Conservation (phyloP, 1,140 invertebrate genomes). For the Homarus americanus region DNA sequence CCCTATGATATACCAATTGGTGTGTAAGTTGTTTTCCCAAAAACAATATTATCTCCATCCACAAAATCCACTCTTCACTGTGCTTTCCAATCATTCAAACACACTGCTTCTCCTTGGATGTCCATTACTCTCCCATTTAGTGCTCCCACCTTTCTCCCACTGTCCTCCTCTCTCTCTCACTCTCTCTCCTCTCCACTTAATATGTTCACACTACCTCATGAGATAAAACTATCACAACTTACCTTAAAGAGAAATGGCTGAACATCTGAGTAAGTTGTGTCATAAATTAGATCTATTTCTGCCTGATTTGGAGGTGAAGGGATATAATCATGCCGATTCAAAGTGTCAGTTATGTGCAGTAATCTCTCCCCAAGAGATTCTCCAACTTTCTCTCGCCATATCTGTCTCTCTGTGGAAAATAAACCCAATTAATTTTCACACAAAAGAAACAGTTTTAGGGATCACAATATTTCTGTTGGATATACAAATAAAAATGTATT, state of each 20-base stretch:
- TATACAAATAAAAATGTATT: too few species aligned
- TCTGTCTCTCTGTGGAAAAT: conserved; percentile 85
- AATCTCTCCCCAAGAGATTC: conserved; percentile 95
- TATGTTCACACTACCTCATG: too few species aligned
- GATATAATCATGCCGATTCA: conserved; percentile 96
- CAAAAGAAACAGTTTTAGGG: too few species aligned
- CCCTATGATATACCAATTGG: too few species aligned
- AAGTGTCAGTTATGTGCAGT: conserved; percentile 94
- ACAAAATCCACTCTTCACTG: too few species aligned
- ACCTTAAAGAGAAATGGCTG: conserved; percentile 89
- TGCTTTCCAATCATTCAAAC: too few species aligned
- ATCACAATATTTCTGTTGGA: too few species aligned
- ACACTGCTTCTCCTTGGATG: too few species aligned
- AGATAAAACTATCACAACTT: not conserved
- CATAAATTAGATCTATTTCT: conserved; percentile 95
- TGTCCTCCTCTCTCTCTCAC: not conserved
- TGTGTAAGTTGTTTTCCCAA: too few species aligned
- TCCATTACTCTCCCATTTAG: too few species aligned
- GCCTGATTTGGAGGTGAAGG: conserved; percentile 96
- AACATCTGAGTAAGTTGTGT: conserved; percentile 93
- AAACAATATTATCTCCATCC: too few species aligned
- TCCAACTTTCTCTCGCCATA: conserved; percentile 92
- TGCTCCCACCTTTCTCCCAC: too few species aligned
- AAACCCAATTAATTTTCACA: not conserved
- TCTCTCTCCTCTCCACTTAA: not conserved